These are phyloP conservation scores for Exaiptasia diaphana DNA, from an alignment of 64 coral and sea anemone genomes.

Conservation along the genomic window DNA sequence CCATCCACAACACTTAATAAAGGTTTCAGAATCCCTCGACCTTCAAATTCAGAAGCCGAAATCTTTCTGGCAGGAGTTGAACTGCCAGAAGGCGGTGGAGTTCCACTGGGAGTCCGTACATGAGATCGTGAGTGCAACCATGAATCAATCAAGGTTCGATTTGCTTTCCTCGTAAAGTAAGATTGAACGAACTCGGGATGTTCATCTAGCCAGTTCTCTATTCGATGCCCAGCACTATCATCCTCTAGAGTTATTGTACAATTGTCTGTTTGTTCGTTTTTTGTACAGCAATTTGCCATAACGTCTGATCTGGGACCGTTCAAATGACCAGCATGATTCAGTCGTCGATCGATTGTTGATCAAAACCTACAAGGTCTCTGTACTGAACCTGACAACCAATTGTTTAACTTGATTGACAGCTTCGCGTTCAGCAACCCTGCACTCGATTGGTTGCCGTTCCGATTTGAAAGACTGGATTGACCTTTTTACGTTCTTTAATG, in stretches of 20 bases:
- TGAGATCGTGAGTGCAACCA: slow-evolving; percentile 86
- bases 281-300: slow-evolving; percentile 92
- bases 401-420: slow-evolving; percentile 99
- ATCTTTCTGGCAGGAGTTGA: slow-evolving; percentile 97
- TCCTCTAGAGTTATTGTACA: slow-evolving; percentile 74
- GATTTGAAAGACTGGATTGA: not conserved
- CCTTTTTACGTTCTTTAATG: not conserved
- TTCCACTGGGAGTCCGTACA: slow-evolving; percentile 80
- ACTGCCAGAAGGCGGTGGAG: slow-evolving; percentile 89
- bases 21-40: slow-evolving; percentile 94
- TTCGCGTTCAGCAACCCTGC: slow-evolving; percentile 39
- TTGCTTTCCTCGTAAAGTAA: slow-evolving; percentile 95
- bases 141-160: slow-evolving; percentile 83
- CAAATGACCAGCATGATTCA: slow-evolving; percentile 37
- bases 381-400: slow-evolving; percentile 82
- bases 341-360: slow-evolving; percentile 18
- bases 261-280: slow-evolving; percentile 81
- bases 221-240: slow-evolving; percentile 69
- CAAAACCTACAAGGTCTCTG: not conserved
- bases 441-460: slow-evolving; percentile 58
- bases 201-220: slow-evolving; percentile 92
- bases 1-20: slow-evolving; percentile 95
- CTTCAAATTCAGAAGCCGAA: slow-evolving; percentile 98
- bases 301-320: not conserved
- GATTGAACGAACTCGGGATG: slow-evolving; percentile 99